phyloP scores from a whole-genome alignment of 1,140 invertebrate species.

The Aradophagus sp. region DNA sequence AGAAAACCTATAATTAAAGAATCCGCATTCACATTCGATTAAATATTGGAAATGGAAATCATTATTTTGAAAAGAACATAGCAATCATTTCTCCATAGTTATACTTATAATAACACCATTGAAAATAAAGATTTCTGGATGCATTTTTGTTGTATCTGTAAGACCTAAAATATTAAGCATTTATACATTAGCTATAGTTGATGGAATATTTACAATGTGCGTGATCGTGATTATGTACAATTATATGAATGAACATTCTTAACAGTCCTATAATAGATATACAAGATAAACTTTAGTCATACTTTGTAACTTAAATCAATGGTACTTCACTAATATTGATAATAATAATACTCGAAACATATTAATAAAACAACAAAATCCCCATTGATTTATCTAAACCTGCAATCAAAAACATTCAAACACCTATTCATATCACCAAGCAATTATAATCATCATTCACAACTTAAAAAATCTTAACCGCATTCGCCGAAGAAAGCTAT shows the following conservation, averaged over 20 bases:
- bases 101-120: too few species aligned
- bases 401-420: too few species aligned
- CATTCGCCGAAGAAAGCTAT: slow-evolving; percentile 32
- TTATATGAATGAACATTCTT: not conserved
- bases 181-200: slow-evolving; percentile 11
- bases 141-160: too few species aligned
- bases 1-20: slow-evolving; percentile 7
- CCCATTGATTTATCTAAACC: too few species aligned
- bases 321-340: too few species aligned
- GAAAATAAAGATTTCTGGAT: too few species aligned
- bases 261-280: too few species aligned
- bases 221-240: slow-evolving; percentile 15
- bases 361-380: too few species aligned
- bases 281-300: too few species aligned
- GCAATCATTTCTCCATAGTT: slow-evolving; percentile 8
- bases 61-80: slow-evolving; percentile 16
- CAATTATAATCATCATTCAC: too few species aligned
- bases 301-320: not conserved
- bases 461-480: slow-evolving; percentile 1
- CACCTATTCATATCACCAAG: too few species aligned
- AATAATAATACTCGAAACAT: too few species aligned
- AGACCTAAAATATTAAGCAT: slow-evolving; percentile 25
- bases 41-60: slow-evolving; percentile 16
- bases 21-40: slow-evolving; percentile 21
- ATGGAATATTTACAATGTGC: slow-evolving; percentile 23